Base-by-base conservation (phyloP, 2,797 vertebrate species). In the Babyrousa celebensis region DNA sequence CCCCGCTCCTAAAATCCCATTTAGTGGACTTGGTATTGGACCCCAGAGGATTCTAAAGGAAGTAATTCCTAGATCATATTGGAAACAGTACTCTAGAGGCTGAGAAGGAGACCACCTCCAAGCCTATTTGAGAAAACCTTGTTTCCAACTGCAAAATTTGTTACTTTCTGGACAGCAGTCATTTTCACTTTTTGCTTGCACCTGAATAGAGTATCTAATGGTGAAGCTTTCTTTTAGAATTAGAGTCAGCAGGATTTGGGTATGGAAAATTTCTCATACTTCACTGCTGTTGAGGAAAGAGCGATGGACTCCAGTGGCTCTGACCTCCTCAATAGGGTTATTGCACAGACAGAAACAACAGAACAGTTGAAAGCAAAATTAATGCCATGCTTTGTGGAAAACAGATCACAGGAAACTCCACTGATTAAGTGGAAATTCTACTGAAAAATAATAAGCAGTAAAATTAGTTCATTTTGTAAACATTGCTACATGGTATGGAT, bases 111-210 rank as follows among this genome's bases (percentile, higher is more conserved):
- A 89, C 29, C 52, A 84, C 36, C 4, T 52, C 27, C 6, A 52
- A 67, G 40, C 2, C 23, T 40, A 3, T 71, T 62, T 52, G 27
- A 89, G 75, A 91, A 97, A 71, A 85, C 15, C 23, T 25, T 95
- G 89, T 95, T 95, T 94, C 48, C 63, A 89, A 52, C 32, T 93
- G 48, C 56, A 89, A 58, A 80, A 4, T 40, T 65, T 62, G 12
- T 96, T 29, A 63, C 7, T 91, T 92, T 89, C 78, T 95, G 85
- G 68, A 89, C 17, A 58, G 23, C 12, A 54, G 32, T 74, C 40
- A 67, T 77, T 88, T 80, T 86, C 54, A 56, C 23, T 40, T 79
- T 96, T 89, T 89, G 25, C 80, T 94, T 91, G 29, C 67, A 60
- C 21, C 2, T 92, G 60, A 72, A 36, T 16, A n/a, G 75, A 84